These are phyloP conservation scores for Mystacornis crossleyi DNA, from an alignment of 2,113 vertebrate genomes.

Conservation along the genomic window DNA sequence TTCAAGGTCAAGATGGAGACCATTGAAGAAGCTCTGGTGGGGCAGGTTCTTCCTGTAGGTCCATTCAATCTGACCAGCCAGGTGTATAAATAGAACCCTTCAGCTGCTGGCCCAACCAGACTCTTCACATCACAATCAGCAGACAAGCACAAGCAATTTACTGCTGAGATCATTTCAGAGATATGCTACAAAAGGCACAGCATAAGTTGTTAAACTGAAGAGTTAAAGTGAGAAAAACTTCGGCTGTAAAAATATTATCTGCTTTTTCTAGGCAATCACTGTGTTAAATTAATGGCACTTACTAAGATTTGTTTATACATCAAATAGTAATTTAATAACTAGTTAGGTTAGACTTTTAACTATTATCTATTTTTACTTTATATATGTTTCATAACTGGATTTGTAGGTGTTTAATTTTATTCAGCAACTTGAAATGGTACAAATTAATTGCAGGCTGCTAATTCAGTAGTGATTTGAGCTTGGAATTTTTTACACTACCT, in stretches of 20 bases:
- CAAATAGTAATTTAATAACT: background rate
- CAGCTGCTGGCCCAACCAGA: background rate
- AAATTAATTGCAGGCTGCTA: constrained; percentile 34
- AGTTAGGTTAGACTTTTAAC: background rate
- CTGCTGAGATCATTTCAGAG: constrained; percentile 60
- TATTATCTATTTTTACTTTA: background rate
- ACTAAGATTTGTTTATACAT: constrained; percentile 31
- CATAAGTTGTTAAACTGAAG: background rate
- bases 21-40: background rate
- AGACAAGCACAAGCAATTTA: constrained; percentile 73
- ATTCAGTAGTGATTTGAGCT: background rate
- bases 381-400: background rate
- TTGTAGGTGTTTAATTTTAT: constrained; percentile 18
- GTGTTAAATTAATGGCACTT: background rate
- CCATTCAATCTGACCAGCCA: constrained; percentile 43
- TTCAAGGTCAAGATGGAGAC: constrained; percentile 56
- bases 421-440: background rate
- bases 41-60: background rate
- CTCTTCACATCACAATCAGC: constrained; percentile 58
- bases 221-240: background rate
- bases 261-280: background rate
- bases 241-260: constrained; percentile 11
- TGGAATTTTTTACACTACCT: background rate
- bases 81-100: constrained; percentile 67
- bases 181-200: constrained; percentile 49